These are phyloP conservation scores for Erpetoichthys calabaricus DNA, from an alignment of 2,797 vertebrate species.

Conservation along the genomic window DNA sequence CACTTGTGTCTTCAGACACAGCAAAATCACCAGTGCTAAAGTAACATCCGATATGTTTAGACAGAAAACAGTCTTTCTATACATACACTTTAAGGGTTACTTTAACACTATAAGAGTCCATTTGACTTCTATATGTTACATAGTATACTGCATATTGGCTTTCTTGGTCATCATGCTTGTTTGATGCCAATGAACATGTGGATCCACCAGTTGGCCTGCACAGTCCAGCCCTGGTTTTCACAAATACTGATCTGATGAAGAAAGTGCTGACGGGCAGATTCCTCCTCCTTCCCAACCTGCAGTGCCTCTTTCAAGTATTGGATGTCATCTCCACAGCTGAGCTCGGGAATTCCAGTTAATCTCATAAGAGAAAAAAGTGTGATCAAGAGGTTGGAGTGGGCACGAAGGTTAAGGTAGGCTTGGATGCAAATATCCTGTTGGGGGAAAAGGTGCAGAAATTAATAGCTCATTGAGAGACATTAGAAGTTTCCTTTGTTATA, in stretches of 20 bases:
- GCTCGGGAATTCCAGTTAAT: conserved; percentile 55
- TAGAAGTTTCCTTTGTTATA: no score
- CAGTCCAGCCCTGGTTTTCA: conserved; percentile 45
- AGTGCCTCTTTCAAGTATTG: conserved; percentile 50
- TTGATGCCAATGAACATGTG: conserved; percentile 51
- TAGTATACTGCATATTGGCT: not conserved
- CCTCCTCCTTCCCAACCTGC: conserved; percentile 37
- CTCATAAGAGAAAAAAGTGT: conserved; percentile 62
- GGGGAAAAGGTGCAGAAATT: no score
- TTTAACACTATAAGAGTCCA: no score
- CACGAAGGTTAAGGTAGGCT: conserved; percentile 51
- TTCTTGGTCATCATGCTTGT: conserved; percentile 19
- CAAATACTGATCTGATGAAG: conserved; percentile 45
- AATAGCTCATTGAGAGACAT: no score
- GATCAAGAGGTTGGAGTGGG: conserved; percentile 47
- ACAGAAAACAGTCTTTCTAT: no score
- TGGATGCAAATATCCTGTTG: conserved; percentile 44
- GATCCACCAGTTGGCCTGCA: conserved; percentile 61
- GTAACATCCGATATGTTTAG: no score
- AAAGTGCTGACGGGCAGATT: conserved; percentile 43
- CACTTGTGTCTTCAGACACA: no score
- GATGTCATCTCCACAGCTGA: conserved; percentile 49
- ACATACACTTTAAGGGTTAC: no score
- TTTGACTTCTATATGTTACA: no score
- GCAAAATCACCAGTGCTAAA: no score